A percentile compares a stretch with the other conserved stretches of the same genome.
These are phyloP conservation scores for Lepilemur ruficaudatus DNA, from an alignment of 2,797 vertebrate genomes.

Conservation along the genomic window DNA sequence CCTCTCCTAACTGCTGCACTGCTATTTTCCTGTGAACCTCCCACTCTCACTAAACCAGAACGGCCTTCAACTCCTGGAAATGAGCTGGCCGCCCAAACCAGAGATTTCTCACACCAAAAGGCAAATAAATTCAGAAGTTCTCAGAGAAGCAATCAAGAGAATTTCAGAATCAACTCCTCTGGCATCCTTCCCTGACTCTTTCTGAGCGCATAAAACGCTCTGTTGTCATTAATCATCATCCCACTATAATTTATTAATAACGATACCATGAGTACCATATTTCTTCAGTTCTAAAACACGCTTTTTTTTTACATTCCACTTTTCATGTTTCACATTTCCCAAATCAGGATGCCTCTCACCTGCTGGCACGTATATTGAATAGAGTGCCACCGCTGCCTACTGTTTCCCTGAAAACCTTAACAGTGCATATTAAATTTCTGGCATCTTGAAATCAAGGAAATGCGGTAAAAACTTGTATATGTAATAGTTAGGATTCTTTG, in stretches of 20 bases:
- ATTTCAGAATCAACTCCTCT: slow-evolving; percentile 23
- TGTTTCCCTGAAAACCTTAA: background rate
- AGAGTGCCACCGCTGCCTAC: background rate
- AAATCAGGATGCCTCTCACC: background rate
- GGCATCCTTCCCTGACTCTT: background rate
- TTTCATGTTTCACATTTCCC: slow-evolving; percentile 7
- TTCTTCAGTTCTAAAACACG: slow-evolving; percentile 7
- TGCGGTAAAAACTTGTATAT: background rate
- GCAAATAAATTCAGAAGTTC: slow-evolving; percentile 32
- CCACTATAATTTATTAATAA: slow-evolving; percentile 11
- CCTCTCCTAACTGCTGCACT: background rate
- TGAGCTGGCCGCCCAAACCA: slow-evolving; percentile 22
- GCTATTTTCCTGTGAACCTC: slow-evolving; percentile 52
- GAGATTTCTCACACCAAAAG: background rate
- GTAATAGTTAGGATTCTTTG: background rate
- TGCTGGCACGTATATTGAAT: background rate
- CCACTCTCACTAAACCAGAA: slow-evolving; percentile 48
- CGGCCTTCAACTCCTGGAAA: slow-evolving; percentile 57
- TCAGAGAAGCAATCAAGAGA: slow-evolving; percentile 12
- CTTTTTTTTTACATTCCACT: background rate
- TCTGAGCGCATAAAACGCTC: background rate
- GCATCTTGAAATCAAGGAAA: slow-evolving; percentile 28
- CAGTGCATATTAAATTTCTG: background rate
- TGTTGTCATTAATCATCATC: background rate
- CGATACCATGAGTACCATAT: background rate